These are phyloP conservation scores for Podarcis siculus DNA, from an alignment of 2,797 vertebrate genomes.

Conservation along the genomic window DNA sequence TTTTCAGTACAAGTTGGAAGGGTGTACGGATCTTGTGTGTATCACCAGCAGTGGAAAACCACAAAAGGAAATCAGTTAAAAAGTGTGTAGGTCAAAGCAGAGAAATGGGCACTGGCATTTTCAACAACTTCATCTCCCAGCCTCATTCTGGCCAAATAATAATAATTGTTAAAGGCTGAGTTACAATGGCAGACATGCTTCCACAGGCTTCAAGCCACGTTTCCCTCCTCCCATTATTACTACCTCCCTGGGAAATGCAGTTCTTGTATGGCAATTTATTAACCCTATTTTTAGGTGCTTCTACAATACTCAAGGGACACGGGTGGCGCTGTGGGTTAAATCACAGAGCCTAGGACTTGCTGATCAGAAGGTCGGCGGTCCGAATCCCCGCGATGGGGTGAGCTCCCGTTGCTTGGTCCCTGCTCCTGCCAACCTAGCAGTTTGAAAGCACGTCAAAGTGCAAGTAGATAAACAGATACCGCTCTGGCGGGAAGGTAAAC, in stretches of 20 bases:
- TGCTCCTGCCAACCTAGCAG: no score
- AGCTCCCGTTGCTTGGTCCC: no score
- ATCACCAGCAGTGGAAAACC: neutral
- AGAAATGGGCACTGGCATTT: neutral
- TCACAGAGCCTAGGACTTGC: no score
- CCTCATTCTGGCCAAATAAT: neutral
- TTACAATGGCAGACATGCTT: neutral
- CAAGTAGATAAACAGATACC: no score
- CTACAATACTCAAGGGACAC: neutral
- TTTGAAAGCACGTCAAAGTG: no score
- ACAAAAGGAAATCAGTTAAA: neutral
- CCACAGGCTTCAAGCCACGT: neutral
- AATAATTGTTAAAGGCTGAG: neutral
- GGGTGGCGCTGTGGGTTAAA: no score
- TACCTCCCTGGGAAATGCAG: neutral
- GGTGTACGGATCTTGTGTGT: neutral
- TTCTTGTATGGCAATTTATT: neutral
- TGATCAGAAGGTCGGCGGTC: no score
- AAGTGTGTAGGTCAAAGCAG: neutral
- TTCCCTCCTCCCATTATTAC: neutral
- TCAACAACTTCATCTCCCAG: neutral
- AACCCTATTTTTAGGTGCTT: neutral
- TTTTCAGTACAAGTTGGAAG: neutral
- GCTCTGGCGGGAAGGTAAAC: no score
- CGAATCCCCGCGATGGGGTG: no score